Base-by-base conservation (phyloP, 2,113 vertebrate genomes). In the Paedocypris sp. region DNA sequence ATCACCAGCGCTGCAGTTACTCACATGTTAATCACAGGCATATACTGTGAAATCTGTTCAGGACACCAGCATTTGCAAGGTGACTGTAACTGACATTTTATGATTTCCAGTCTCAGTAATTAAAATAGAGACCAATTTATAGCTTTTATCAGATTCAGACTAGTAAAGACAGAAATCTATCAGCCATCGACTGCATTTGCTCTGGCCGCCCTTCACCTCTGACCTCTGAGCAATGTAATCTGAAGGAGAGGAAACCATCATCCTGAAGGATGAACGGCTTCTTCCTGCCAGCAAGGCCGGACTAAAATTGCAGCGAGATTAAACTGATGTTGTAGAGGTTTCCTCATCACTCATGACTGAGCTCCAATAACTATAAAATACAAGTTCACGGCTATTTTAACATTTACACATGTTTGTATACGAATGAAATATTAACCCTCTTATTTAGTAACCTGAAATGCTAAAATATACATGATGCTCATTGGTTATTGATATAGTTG, bases 241-340 rank as follows among this genome's bases (percentile, higher is more conserved):
- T 71, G 46, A 48, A 60, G 56, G 16, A 36, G 52, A 75, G 62
- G 51, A 66, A 61, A n/a, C n/a, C 77, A 57, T 6, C 6, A 22
- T 28, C 29, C 48, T 7, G 36, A 57, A 67, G 78, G 69, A 82
- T 75, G 31, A 53, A 77, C 54, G 66, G 54, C 64, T 68, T 63
- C 65, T 66, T 76, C 67, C 63, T 39, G 3, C 38, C 67, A 61
- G 62, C 75, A 79, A 76, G 70, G 75, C 73, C 73, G 54, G 23
- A 48, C 60, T 66, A 67, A 72, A 74, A 74, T 58, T 45, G 57
- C 50, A 57, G 25, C 42, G 60, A 73, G 66, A 62, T 69, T 48
- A 74, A 59, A 43, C 19, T 58, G 19, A 6, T 15, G 41, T 35
- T 26, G 16, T 13, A 22, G 5, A 20, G n/a, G 25, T 36, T 5